Conservation (phyloP, 2,888 invertebrate species). For the Brassicogethes aeneus region DNA sequence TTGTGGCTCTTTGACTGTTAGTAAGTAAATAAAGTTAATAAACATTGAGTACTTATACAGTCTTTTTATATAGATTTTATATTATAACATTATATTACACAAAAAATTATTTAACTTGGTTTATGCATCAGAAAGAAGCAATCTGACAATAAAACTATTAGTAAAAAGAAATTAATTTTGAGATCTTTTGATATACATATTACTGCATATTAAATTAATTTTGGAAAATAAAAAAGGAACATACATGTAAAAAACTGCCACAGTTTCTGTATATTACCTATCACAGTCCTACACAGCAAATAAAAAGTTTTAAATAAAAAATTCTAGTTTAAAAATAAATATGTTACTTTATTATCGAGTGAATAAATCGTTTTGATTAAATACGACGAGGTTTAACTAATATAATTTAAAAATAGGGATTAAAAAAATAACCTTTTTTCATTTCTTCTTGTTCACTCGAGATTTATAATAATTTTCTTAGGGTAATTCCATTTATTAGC, state of each 20-base stretch:
- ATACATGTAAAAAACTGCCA: slow-evolving; percentile 7
- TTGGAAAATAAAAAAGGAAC: neutral
- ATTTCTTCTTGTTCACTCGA: neutral
- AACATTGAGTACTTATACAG: slow-evolving; percentile 10
- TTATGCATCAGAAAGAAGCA: too few species aligned
- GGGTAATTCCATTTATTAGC: too few species aligned
- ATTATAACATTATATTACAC: neutral
- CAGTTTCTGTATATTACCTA: slow-evolving; percentile 19
- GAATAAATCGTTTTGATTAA: neutral
- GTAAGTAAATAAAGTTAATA: slow-evolving; percentile 9
- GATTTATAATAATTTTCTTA: too few species aligned
- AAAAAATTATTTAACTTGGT: neutral
- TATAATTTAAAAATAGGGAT: neutral
- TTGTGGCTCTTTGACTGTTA: slow-evolving; percentile 24
- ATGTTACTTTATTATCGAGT: neutral
- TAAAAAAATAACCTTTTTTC: neutral
- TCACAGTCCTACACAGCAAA: slow-evolving; percentile 37
- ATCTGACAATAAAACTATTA: too few species aligned
- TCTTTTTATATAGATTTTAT: slow-evolving; percentile 7
- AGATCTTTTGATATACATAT: too few species aligned
- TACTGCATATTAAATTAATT: too few species aligned
- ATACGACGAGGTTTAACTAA: neutral
- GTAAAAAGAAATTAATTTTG: too few species aligned
- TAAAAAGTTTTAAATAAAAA: slow-evolving; percentile 12
- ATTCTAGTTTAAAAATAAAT: slow-evolving; percentile 3